Conservation (phyloP, 2,888 invertebrate species). For the Ichneumon xanthorius region DNA sequence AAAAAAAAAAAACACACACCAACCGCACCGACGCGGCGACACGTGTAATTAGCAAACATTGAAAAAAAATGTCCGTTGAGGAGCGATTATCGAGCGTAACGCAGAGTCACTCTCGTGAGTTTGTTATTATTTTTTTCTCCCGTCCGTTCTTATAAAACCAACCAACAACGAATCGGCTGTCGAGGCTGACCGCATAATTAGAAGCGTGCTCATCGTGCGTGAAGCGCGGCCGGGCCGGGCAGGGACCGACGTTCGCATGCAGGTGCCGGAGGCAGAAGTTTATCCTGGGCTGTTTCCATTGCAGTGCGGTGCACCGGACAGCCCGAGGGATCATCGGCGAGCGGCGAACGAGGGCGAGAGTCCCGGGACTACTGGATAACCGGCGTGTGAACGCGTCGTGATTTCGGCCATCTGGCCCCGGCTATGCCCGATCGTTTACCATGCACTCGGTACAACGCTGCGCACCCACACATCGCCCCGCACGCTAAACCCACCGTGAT, state of each 20-base stretch:
- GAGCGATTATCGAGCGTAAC: background rate
- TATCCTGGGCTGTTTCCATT: background rate
- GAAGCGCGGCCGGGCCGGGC: slow-evolving; percentile 42
- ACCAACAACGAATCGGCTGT: slow-evolving; percentile 29
- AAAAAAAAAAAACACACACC: background rate
- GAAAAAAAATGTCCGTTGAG: slow-evolving; percentile 4
- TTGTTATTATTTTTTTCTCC: background rate
- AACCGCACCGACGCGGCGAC: background rate
- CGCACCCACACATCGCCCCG: slow-evolving; percentile 41
- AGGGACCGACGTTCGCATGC: slow-evolving; percentile 42
- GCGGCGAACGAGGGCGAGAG: slow-evolving; percentile 11
- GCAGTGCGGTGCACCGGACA: slow-evolving; percentile 9
- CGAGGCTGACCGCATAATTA: slow-evolving; percentile 59
- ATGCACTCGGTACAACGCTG: background rate
- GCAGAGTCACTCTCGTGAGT: slow-evolving; percentile 23
- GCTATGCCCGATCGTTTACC: slow-evolving; percentile 22
- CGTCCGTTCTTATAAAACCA: slow-evolving; percentile 17
- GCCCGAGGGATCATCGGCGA: slow-evolving; percentile 46
- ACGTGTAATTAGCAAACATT: background rate
- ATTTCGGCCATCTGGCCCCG: slow-evolving; percentile 75
- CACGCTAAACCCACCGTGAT: slow-evolving; percentile 64
- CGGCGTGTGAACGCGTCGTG: slow-evolving; percentile 71
- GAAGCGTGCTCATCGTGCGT: slow-evolving; percentile 61
- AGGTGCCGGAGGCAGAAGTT: slow-evolving; percentile 30
- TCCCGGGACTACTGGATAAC: slow-evolving; percentile 55